Base-by-base conservation (phyloP, 2,888 invertebrate genomes). In the Heliconius hortense region DNA sequence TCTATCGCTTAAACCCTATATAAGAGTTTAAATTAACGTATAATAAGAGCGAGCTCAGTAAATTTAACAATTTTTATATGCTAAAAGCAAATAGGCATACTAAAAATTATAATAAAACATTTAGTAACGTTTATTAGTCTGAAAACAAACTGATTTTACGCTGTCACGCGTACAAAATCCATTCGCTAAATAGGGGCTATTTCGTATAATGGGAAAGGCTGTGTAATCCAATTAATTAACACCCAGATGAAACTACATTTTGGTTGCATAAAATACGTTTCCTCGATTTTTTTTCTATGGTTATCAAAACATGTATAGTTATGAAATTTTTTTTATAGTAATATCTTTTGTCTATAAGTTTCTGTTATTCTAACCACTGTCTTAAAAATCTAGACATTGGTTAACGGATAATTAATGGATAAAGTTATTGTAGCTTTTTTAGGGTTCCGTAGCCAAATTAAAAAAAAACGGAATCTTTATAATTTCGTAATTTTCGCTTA, bases 151-250 rank as follows among this genome's bases (percentile, higher is more conserved):
- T 81, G 85, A 88, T 86, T 88, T 88, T 85, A 84, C 85, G 84
- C 82, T 83, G 85, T 87, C 85, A 88, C 86, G 86, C 86, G 86
- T 84, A 86, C 86, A 85, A 89, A 90, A 90, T 89, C 88, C 87
- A 89, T 90, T 90, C 86, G 80, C 86, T 88, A 87, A 89, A 90
- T 90, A 89, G 88, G 87, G 84, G 84, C 85, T 85, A 90, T 91
- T 88, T 88, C 85, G 87, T 85, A 87, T 90, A 90, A 90, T 90
- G 86, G 87, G 85, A 84, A 85, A 88, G 87, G 85, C 84, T 87
- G 84, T 84, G 89, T 90, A 90, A 90, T 90, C 88, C 87, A 90
- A 90, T 91, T 91, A 90, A 90, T 91, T 89, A 90, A 87, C 83
- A 84, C 81, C 80, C 85, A 86, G 87, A 88, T 89, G 87, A 86